Base-by-base conservation (phyloP, 2,888 invertebrate species). In the Stenchaetothrips biformis region DNA sequence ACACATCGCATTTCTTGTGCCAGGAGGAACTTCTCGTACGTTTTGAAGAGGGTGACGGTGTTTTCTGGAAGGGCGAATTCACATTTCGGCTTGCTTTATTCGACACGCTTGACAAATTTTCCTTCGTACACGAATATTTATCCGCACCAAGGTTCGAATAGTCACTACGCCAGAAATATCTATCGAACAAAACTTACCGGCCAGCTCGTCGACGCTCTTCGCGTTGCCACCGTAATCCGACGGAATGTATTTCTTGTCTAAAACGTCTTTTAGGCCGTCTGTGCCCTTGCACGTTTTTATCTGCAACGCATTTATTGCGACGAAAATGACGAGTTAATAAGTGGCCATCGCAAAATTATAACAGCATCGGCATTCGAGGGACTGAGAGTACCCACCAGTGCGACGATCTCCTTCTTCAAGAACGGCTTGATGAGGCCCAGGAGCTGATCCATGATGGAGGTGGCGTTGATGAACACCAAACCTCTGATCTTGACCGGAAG, bases 351-450 rank as follows among this genome's bases (percentile, higher is more conserved):
- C 13, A 18, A 11, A 11, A 0, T 11, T 11, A 13, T 53, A 53
- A 11, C 18, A 13, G 8, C 6, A 53, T 11, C 13, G 13, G 0
- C 9, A 9, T 4, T 8, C 16, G 18, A 53, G 53, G 53, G n/a
- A 16, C 8, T 18, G 67, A 13, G 4, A n/a, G 11, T 77, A 81
- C 82, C 81, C 81, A 84, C 84, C 80, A 81, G 78, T 78, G 83
- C 81, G 16, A 83, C 79, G 78, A 83, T 83, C 49, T 84, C 83
- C 79, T 83, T 84, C 80, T 83, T 82, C 9, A 83, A 81, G 82
- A 84, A 84, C n/a, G 84, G 84, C 18, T 82, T 82, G 21, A 84
- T 82, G 78, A 83, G 78, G 11, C 81, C 79, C 83, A 84, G 83
- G n/a, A 84, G 82, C 78, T 83, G 82, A 8, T 83, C 80, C 79